Percentiles rank a stretch among this genome's conserved stretches.
Conservation (phyloP, 2,113 vertebrate species). For the Pelvicachromis taeniatus region DNA sequence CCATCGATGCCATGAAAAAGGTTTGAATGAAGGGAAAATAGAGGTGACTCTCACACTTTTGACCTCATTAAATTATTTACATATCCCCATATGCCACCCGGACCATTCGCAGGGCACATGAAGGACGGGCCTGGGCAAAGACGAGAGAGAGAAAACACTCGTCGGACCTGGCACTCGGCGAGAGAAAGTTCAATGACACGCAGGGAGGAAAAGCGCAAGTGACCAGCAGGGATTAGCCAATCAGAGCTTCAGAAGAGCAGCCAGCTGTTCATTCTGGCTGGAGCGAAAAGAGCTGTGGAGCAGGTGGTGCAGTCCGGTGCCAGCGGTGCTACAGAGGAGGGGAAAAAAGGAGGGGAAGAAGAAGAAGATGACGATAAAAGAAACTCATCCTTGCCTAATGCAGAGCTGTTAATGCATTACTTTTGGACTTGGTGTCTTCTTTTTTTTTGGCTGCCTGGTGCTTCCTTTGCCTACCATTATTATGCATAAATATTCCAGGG, state of each 20-base stretch:
- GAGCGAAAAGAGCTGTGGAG: constrained; percentile 59
- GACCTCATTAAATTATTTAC: constrained; percentile 77
- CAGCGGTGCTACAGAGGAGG: constrained; percentile 67
- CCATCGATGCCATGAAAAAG: not conserved
- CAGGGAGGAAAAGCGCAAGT: constrained; percentile 66
- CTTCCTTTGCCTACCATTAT: constrained; percentile 2
- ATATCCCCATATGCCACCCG: constrained; percentile 70
- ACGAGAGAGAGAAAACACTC: constrained; percentile 31
- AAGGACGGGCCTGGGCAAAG: constrained; percentile 59
- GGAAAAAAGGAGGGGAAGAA: not conserved
- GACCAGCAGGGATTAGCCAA: constrained; percentile 79
- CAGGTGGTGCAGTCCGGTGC: constrained; percentile 72
- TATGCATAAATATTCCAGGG: constrained; percentile 24
- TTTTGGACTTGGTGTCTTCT: not conserved
- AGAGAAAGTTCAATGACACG: constrained; percentile 75
- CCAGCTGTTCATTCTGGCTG: constrained; percentile 76
- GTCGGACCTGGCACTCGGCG: constrained; percentile 59
- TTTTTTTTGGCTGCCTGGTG: not conserved
- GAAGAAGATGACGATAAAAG: constrained; percentile 48
- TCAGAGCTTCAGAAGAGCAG: constrained; percentile 75
- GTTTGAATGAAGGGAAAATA: not conserved
- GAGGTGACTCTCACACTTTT: constrained; percentile 58
- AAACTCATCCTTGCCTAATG: constrained; percentile 31
- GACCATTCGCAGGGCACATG: constrained; percentile 61
- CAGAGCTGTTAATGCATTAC: not conserved